Evolutionary conservation across 2,888 invertebrate genomes (phyloP), one percentile per base, ranked within the genome.

Genomic region (Panopea generosa): DNA sequence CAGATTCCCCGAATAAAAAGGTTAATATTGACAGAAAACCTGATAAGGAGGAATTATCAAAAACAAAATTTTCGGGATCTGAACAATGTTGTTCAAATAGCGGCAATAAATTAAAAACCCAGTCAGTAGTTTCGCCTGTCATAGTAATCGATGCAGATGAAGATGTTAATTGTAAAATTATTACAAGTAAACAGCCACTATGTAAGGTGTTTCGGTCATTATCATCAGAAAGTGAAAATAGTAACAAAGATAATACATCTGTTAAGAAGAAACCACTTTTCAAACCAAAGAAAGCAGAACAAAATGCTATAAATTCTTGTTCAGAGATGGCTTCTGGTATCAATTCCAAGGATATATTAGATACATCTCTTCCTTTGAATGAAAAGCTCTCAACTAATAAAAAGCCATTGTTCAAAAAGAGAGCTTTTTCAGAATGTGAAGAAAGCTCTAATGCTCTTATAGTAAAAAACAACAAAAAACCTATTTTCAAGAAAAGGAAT

Each of bases 321-420:
- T 7, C 4, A 33, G 33, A 33, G 6, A 7, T 33, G 11, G 11
- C 4, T 33, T 4, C 33, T 7, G 33, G 11, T 4, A 4, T 33
- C 6, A 7, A 7, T 33, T 33, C 33, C 4, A 33, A 33, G 33
- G 33, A 33, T 7, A 7, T 33, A 11, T 7, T 7, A 4, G 33
- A 7, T 4, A 7, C 33, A 4, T 33, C 33, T 11, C 33, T 33
- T 33, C 11, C 33, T 33, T 33, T 14, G 47, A 52, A 71, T 16
- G 60, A 68, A 9, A 53, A 20, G 22, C 16, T n/a, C 24, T 27
- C 60, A 20, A 20, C 33, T 6, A 62, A 62, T 11, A 71, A 63
- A n/a, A 71, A 71, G 38, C 71, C 63, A 27, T 52, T 71, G 43
- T 63, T 71, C 40, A 71, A 71, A 56, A 63, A 71, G 49, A 71